Percentiles rank a stretch among this genome's conserved stretches.
phyloP scores from a whole-genome alignment of 2,888 invertebrate genomes.

The Thymelicus sylvestris region DNA sequence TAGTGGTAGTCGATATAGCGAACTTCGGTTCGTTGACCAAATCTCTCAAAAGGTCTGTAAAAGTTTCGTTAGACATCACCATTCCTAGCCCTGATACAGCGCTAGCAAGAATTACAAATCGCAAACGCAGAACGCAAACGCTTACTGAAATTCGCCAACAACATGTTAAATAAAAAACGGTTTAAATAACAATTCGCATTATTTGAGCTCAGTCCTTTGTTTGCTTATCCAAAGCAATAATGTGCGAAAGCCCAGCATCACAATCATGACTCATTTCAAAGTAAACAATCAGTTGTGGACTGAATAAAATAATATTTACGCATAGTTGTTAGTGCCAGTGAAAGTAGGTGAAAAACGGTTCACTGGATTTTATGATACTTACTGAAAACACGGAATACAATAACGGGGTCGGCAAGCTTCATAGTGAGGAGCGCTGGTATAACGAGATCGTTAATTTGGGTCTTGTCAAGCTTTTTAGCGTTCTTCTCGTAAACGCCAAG shows the following conservation, averaged over 20 bases:
- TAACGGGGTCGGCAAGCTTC: constrained; percentile 94
- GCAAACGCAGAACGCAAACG: not conserved
- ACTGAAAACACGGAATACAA: constrained; percentile 96
- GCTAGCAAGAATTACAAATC: not conserved
- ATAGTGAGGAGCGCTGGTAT: constrained; percentile 95
- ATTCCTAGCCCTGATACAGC: not conserved
- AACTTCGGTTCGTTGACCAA: constrained; percentile 96
- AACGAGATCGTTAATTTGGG: constrained; percentile 95
- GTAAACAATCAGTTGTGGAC: too few relatives aligned
- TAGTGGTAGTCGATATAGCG: constrained; percentile 94
- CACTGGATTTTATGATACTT: constrained; percentile 81
- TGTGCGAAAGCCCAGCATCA: not conserved
- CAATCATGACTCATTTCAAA: not conserved
- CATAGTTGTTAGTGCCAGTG: not conserved
- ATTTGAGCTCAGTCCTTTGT: not conserved
- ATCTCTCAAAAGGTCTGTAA: constrained; percentile 94
- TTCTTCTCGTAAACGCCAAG: constrained; percentile 92
- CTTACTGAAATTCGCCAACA: too few relatives aligned
- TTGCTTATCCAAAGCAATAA: not conserved
- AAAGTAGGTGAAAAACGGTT: not conserved
- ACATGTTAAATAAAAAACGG: too few relatives aligned
- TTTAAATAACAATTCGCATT: not conserved
- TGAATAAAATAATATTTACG: too few relatives aligned
- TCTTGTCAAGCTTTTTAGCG: constrained; percentile 92
- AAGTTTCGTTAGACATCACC: constrained; percentile 6